Evolutionary conservation across 1,140 invertebrate genomes (phyloP).

Genomic region (Listronotus oregonensis): DNA sequence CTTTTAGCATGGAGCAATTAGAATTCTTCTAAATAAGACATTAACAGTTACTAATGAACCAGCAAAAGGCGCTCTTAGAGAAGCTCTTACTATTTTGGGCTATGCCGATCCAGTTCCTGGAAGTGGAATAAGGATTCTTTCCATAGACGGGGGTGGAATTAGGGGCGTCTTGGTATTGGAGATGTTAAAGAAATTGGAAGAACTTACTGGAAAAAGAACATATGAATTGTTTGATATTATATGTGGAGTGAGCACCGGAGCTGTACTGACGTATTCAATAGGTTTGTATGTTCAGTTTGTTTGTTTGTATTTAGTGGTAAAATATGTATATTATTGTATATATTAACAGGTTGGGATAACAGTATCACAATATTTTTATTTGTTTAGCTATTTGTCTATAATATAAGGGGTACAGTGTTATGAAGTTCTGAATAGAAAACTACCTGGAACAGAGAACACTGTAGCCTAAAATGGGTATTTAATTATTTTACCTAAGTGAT

Average conservation of each 20-base stretch:
- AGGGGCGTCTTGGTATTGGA: conserved; percentile 82
- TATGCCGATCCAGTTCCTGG: conserved; percentile 71
- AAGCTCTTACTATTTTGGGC: conserved; percentile 77
- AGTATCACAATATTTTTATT: too few relatives aligned
- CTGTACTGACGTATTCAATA: conserved; percentile 73
- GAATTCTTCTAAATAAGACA: conserved; percentile 60
- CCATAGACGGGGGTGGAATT: conserved; percentile 90
- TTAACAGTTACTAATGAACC: conserved; percentile 56
- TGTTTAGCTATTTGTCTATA: too few relatives aligned
- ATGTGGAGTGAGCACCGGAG: conserved; percentile 90
- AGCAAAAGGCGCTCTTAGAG: conserved; percentile 58
- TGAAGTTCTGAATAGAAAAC: too few relatives aligned
- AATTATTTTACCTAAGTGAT: too few relatives aligned
- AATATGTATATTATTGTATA: too few relatives aligned
- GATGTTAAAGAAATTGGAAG: conserved; percentile 78
- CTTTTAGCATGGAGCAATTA: conserved; percentile 67
- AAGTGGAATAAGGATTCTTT: conserved; percentile 79
- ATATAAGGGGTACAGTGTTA: too few relatives aligned
- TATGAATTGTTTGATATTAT: conserved; percentile 86
- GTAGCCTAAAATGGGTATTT: too few relatives aligned
- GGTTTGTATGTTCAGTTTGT: conserved; percentile 54
- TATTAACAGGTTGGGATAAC: too few relatives aligned
- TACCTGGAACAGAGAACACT: too few relatives aligned
- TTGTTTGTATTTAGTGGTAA: too few relatives aligned
- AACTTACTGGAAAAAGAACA: conserved; percentile 68